Evolutionary conservation across 2,797 vertebrate species (phyloP), one percentile per base, ranked within the genome.

Genomic region (Caiman crocodilus): DNA sequence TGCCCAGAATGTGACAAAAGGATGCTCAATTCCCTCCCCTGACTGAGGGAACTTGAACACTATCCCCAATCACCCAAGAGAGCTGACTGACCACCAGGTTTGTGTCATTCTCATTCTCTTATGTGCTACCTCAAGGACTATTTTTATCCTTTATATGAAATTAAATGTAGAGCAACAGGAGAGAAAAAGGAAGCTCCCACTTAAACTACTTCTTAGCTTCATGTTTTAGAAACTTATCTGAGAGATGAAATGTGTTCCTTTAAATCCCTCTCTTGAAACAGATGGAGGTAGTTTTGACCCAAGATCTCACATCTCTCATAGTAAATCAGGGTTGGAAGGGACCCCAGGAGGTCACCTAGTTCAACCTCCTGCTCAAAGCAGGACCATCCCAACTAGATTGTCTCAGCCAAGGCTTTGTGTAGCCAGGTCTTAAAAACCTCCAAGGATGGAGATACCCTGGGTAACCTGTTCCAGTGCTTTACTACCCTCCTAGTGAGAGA

Each of bases 141-240:
- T 76, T 87, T 67, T 83, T 82, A 18, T 42, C 87, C 91, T 88
- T 81, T 75, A 77, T 79, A 28, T 69, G 79, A 88, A 75, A 6
- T 82, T 88, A 50, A 50, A 67, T 4, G 81, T 3, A 35, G 35
- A 35, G 35, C 6, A 30, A 12, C 25, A 30, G 84, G 5, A 91
- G 28, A 74, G 67, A 85, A 55, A 84, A 76, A 90, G 23, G 20
- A 67, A 88, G 55, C 76, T 80, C 23, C 32, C 35, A 91, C 90
- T 92, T 57, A 93, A 96, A 96, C 88, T 73, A 63, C 7, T 91
- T 10, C 7, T 12, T 71, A 71, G 14, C 5, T 4, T 79, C 55
- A 85, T 88, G 75, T 93, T 95, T 90, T 90, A n/a, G 63, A 16
- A 93, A 87, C 84, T 92, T 88, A 85, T 32, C 35, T 91, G 80